phyloP scores from a whole-genome alignment of 2,797 vertebrate genomes.

The Melanotaenia maccullochi region DNA sequence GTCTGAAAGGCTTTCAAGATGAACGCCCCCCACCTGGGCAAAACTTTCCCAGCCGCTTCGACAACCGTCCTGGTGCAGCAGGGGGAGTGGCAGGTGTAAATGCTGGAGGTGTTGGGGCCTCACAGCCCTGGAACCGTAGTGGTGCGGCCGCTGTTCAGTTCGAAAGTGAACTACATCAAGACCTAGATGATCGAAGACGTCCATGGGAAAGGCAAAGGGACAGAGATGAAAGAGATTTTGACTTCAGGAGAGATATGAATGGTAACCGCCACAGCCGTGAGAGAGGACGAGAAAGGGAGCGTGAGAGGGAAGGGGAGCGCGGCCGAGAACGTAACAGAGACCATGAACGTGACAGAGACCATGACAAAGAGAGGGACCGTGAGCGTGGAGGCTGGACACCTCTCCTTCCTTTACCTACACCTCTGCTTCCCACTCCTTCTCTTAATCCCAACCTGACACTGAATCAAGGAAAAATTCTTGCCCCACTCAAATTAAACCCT shows the following conservation, averaged over 20 bases:
- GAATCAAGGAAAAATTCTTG: conserved; percentile 72
- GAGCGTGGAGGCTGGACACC: conserved; percentile 80
- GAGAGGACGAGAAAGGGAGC: conserved; percentile 84
- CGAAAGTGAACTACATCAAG: conserved; percentile 91
- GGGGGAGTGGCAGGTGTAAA: conserved; percentile 43
- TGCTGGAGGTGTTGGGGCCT: conserved; percentile 44
- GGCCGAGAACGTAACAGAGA: conserved; percentile 74
- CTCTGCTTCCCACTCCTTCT: conserved; percentile 77
- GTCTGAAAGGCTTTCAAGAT: conserved; percentile 91
- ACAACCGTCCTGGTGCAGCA: conserved; percentile 82
- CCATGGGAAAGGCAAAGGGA: conserved; percentile 98
- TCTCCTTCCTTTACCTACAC: conserved; percentile 81
- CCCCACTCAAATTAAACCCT: conserved; percentile 73
- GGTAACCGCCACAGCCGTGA: conserved; percentile 93
- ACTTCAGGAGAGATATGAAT: conserved; percentile 95
- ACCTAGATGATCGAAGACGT: conserved; percentile 95
- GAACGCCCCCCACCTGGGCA: conserved; percentile 86
- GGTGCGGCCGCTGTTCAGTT: conserved; percentile 69
- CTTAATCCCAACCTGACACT: conserved; percentile 73
- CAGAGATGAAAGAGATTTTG: conserved; percentile 95
- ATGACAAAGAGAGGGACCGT: conserved; percentile 77
- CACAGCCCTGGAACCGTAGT: conserved; percentile 72
- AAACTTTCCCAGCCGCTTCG: conserved; percentile 90
- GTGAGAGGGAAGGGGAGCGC: conserved; percentile 77
- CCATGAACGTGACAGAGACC: conserved; percentile 72